Conservation (phyloP, 2,888 invertebrate species). For the Seladonia tumulorum region DNA sequence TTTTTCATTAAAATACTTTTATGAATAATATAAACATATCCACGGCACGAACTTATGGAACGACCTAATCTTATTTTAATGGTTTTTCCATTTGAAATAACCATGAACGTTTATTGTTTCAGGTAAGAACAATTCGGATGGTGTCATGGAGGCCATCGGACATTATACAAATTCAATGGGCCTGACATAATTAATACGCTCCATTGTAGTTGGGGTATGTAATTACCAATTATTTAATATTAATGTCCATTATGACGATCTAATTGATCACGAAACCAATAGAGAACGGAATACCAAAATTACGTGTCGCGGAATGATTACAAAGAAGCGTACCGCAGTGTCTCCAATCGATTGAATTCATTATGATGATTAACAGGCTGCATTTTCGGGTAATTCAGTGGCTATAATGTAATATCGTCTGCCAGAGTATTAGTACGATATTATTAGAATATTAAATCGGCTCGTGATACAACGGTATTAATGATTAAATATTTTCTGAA, state of each 20-base stretch:
- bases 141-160: no score
- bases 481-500: neutral
- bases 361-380: constrained; percentile 17
- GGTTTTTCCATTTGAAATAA: neutral
- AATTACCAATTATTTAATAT: constrained; percentile 34
- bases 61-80: no score
- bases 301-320: neutral
- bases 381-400: constrained; percentile 28
- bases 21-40: no score
- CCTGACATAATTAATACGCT: neutral
- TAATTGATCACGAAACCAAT: constrained; percentile 23
- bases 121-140: constrained; percentile 15
- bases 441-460: neutral
- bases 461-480: neutral
- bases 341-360: constrained; percentile 10
- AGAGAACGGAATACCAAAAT: neutral
- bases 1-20: no score
- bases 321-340: constrained; percentile 1
- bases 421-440: neutral
- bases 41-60: no score
- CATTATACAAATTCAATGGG: neutral
- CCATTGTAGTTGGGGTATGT: constrained; percentile 5
- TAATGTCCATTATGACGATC: neutral
- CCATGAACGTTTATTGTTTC: constrained; percentile 11
- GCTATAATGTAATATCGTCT: neutral